A percentile compares a stretch with the other conserved stretches of the same genome.
Conservation (phyloP, 2,888 invertebrate species). For the Phyto melanocephala region DNA sequence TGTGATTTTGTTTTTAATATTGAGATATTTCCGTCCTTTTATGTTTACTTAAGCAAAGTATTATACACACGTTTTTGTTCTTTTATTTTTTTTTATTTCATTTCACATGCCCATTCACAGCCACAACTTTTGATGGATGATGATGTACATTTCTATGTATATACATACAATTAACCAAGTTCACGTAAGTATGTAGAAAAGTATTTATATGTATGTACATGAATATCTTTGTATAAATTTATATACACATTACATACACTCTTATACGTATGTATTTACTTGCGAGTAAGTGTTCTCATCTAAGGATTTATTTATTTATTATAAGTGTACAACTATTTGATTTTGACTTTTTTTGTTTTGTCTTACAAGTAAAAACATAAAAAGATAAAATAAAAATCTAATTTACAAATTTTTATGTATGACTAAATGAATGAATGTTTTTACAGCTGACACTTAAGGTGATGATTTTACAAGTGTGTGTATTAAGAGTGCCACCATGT, state of each 20-base stretch:
- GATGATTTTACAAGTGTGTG: too few species aligned
- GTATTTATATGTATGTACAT: too few species aligned
- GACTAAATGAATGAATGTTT: not conserved
- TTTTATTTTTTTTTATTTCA: not conserved
- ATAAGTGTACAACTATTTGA: not conserved
- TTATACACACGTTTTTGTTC: not conserved
- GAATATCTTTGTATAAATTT: too few species aligned
- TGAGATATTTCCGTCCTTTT: conserved; percentile 43
- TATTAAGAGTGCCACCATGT: too few species aligned
- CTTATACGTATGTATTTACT: not conserved
- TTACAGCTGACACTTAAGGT: not conserved
- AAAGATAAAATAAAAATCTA: not conserved
- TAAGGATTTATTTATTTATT: too few species aligned
- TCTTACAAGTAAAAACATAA: not conserved
- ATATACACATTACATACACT: not conserved
- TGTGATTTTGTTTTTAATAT: conserved; percentile 22
- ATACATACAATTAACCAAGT: not conserved
- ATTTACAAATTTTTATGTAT: not conserved
- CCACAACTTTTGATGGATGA: not conserved
- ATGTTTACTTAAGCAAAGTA: not conserved
- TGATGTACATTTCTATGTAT: too few species aligned
- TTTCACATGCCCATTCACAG: not conserved
- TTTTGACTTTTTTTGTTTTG: not conserved
- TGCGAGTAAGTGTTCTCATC: not conserved
- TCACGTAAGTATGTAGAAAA: too few species aligned